Base-by-base conservation (phyloP, 2,888 invertebrate species). In the Pycnomerus fuliginosus region DNA sequence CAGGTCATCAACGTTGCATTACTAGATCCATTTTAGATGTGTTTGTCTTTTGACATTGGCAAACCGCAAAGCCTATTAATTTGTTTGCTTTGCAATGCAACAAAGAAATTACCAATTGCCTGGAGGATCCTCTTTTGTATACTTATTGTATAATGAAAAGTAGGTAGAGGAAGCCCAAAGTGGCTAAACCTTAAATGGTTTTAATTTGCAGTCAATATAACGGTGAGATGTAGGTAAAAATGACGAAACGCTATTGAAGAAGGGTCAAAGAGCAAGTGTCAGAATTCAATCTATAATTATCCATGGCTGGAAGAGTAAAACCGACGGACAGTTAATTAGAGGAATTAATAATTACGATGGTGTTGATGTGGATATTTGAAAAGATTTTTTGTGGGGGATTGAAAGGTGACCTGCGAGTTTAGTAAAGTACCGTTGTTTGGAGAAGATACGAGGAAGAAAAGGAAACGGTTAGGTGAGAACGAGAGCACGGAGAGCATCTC, bases 251-350 rank as follows among this genome's bases (percentile, higher is more conserved):
- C 33, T 41, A 37, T 42, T 33, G 46, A 37, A 42, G 33, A 37
- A 39, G 37, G 49, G 52, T 48, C 50, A 52, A 40, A 50, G 48
- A 38, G 52, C 43, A 48, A 41, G 36, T 50, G 47, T 52, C 47
- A 45, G 48, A 48, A 52, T 49, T 49, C 48, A 50, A 52, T 50
- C 47, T 45, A 39, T 50, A 52, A 52, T 52, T 52, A 45, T 42
- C 37, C 33, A n/a, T n/a, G 22, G 15, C 24, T 24, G 36, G 34
- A 25, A 37, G 37, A 33, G 29, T 37, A 31, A 44, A 27, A 33
- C 25, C 38, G 37, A 32, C 23, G 28, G 33, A 44, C 37, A 37
- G 44, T 44, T 44, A 44, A 44, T 44, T 44, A 44, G 33, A 37
- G 33, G 33, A 37, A 44, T 37, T 44, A 44, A 34, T 41, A 28